Evolutionary conservation across 2,888 invertebrate species (phyloP).

Genomic region (Phyllotreta striolata): DNA sequence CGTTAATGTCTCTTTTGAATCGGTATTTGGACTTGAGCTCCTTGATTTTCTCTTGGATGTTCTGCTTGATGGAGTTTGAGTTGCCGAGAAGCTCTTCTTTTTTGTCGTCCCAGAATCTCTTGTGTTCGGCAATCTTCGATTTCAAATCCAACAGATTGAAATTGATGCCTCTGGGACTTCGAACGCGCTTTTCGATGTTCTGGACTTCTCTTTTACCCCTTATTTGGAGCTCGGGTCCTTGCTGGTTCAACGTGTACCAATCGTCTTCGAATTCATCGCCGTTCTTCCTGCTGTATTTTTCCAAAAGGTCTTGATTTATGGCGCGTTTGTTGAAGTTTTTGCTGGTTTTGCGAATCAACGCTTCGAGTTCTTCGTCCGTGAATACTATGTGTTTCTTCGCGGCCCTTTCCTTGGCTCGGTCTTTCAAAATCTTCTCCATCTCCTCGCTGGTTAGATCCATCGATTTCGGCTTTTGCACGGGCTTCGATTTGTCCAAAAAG

Average conservation of each 20-base stretch:
- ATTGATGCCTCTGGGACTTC: slow-evolving; percentile 12
- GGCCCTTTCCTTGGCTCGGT: slow-evolving; percentile 52
- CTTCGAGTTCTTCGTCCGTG: slow-evolving; percentile 52
- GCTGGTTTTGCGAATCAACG: slow-evolving; percentile 50
- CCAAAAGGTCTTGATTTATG: slow-evolving; percentile 44
- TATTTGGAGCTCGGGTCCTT: background rate
- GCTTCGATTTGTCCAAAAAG: slow-evolving; percentile 28
- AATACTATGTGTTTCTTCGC: slow-evolving; percentile 49
- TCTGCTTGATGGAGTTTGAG: slow-evolving; percentile 25
- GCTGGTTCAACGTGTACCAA: background rate
- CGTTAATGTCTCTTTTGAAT: slow-evolving; percentile 52
- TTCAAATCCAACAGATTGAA: slow-evolving; percentile 26
- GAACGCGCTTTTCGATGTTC: slow-evolving; percentile 7
- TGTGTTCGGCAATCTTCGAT: slow-evolving; percentile 33
- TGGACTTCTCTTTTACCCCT: background rate
- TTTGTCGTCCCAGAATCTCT: slow-evolving; percentile 36
- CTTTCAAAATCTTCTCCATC: slow-evolving; percentile 52
- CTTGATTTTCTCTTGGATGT: slow-evolving; percentile 33
- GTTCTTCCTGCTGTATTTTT: slow-evolving; percentile 17
- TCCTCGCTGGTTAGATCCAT: slow-evolving; percentile 43
- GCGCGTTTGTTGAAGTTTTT: slow-evolving; percentile 45
- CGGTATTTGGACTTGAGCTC: slow-evolving; percentile 35
- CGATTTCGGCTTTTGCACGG: slow-evolving; percentile 22
- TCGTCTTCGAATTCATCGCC: background rate
- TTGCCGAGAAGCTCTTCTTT: slow-evolving; percentile 36